Percentiles rank a stretch among this genome's conserved stretches.
Conservation (phyloP, 2,113 vertebrate genomes). For the Xerus inauris region DNA sequence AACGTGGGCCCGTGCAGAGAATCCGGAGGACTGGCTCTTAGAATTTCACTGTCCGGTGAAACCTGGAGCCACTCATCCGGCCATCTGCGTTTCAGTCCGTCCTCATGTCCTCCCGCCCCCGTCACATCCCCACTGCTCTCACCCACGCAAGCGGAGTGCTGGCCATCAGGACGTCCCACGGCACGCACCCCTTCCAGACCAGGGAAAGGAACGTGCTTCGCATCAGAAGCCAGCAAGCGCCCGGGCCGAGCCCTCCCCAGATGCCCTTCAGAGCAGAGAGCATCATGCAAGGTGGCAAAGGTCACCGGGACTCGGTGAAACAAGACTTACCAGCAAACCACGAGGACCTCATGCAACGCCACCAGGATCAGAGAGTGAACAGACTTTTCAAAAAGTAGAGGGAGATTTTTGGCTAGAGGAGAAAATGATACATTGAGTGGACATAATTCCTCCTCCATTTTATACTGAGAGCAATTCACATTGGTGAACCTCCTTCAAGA, state of each 20-base stretch:
- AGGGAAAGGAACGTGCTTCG: neutral
- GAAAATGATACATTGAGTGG: neutral
- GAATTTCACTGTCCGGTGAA: neutral
- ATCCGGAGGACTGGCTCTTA: neutral
- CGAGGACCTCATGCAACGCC: neutral
- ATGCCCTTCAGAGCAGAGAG: neutral
- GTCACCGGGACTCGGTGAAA: neutral
- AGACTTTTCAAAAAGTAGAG: neutral
- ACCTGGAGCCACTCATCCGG: neutral
- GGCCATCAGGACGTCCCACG: neutral
- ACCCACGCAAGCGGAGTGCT: neutral
- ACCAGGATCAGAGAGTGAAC: neutral
- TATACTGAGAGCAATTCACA: neutral
- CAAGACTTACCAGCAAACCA: neutral
- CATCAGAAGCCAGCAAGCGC: neutral
- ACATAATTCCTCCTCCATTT: neutral
- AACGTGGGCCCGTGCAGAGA: fast-evolving
- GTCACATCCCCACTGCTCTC: neutral
- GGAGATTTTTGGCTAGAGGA: neutral
- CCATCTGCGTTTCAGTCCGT: neutral
- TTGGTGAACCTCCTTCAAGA: neutral
- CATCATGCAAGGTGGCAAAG: neutral
- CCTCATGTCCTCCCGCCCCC: neutral
- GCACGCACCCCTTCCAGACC: neutral
- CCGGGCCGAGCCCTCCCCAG: neutral